Base-by-base conservation (phyloP, 2,888 invertebrate genomes). In the Caenorhabditis afra region DNA sequence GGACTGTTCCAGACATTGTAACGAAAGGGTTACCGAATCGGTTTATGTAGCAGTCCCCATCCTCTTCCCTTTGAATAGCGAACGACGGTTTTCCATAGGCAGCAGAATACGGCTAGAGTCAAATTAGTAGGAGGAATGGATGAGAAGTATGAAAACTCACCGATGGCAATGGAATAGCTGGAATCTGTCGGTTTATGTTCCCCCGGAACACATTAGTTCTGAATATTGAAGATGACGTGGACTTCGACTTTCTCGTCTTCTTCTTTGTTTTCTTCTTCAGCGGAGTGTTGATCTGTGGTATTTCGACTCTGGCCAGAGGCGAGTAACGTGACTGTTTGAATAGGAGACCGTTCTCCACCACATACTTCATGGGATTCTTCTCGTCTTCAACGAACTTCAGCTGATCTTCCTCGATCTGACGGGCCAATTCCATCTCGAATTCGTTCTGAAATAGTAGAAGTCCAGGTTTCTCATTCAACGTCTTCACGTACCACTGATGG, bases 341-440 rank as follows among this genome's bases (percentile, higher is more conserved):
- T 1, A 79, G 35, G 7, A 79, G 35, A 12, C 74, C 74, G 16
- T 79, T 68, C 18, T 79, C 79, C 10, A 79, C 79, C 1, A 79
- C 74, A 29, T 79, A 79, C 41, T 79, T 79, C 74, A 79, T 64
- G 8, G 79, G 79, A 45, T 79, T 79, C 49, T 57, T 64, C 39
- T 79, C 79, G 35, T 74, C 74, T 29, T 67, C 74, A 3, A 79
- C 79, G n/a, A 79, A 79, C 44, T 79, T 74, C 55, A 79, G 22
- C 37, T 79, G 74, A 44, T 79, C 74, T 29, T 74, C 79, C 18
- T 79, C 79, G 64, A 79, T 79, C 50, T 74, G 68, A 5, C 59
- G 58, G 0, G 79, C 79, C 12, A 79, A 37, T n/a, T 74, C 64
- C 41, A 53, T 3, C 29, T 79, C 79, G 59, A 61, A 79, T 16